phyloP scores from a whole-genome alignment of 2,113 vertebrate species.

The Ctenodactylus gundi region DNA sequence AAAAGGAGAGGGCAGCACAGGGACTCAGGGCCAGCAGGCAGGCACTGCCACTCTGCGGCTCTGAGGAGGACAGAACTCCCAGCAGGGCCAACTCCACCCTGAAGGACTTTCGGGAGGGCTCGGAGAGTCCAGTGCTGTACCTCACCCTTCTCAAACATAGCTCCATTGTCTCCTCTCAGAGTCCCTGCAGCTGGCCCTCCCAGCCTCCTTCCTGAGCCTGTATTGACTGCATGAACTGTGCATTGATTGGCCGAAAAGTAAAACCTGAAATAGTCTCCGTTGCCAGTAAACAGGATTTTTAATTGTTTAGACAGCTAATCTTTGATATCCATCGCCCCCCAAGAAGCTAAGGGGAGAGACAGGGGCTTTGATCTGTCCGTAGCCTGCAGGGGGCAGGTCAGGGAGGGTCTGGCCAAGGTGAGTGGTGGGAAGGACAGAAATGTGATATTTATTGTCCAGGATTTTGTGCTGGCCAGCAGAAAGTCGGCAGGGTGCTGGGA shows the following conservation, averaged over 20 bases:
- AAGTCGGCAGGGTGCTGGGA: not conserved
- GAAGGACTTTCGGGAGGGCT: not conserved
- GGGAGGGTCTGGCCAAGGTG: rapidly evolving
- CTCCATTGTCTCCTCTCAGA: rapidly evolving
- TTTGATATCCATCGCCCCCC: not conserved
- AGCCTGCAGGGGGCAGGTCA: not conserved
- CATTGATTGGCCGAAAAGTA: not conserved
- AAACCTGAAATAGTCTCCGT: not conserved
- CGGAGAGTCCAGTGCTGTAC: rapidly evolving
- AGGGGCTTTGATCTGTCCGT: not conserved
- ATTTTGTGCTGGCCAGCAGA: not conserved
- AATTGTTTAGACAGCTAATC: conserved; percentile 19
- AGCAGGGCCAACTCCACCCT: no score
- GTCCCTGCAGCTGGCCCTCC: not conserved
- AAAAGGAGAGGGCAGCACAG: rapidly evolving
- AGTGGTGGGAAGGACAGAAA: not conserved
- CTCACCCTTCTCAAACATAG: not conserved
- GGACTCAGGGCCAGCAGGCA: not conserved
- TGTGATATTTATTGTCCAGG: not conserved
- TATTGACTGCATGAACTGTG: not conserved
- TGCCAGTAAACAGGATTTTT: conserved; percentile 36
- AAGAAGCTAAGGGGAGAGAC: rapidly evolving
- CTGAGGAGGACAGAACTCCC: rapidly evolving
- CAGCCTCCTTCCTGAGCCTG: not conserved
- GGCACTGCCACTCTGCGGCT: rapidly evolving